Evolutionary conservation across 2,888 invertebrate species (phyloP), one percentile per base, ranked within the genome.

Genomic region (Taphrorychus bicolor): DNA sequence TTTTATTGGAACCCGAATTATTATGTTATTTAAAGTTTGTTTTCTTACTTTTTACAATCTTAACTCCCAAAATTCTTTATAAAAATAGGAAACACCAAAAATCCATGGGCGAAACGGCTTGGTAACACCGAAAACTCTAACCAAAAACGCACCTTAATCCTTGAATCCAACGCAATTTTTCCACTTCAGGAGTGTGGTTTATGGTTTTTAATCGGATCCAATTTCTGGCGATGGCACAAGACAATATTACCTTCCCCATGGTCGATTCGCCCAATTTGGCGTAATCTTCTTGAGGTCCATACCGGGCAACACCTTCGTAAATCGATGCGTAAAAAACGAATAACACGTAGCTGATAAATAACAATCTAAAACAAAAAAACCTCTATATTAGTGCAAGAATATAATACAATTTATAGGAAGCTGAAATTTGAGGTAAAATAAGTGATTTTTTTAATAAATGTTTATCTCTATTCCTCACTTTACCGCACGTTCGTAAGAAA

Each of bases 221-320:
- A 54, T 74, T 76, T 45, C 45, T 71, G 1, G 60, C 49, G 11
- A 76, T 53, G 0, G 76, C 75, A 60, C 72, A 75, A 9, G 70
- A 40, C 14, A 32, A 19, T n/a, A 70, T 4, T 4, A 70, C 14
- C 24, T 52, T 48, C 7, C 60, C 51, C n/a, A 9, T 42, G 19
- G n/a, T 2, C 2, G 66, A 66, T 41, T n/a, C 21, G 4, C 32
- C 59, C 11, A 59, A 45, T 64, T 62, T 62, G 9, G 66, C 48
- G 54, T 73, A 72, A 40, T 69, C 66, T 23, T 63, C 48, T 22
- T 51, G 32, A 4, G 67, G 5, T 52, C 70, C 56, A 18, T 70
- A 72, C 22, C 70, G 57, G 14, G 70, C 69, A 9, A 67, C 17
- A 7, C 71, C 71, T 52, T 72, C 74, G 3, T 11, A 32, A 11